These are phyloP conservation scores for Sebastes hubbsi DNA, from an alignment of 2,797 vertebrate species.

Conservation along the genomic window DNA sequence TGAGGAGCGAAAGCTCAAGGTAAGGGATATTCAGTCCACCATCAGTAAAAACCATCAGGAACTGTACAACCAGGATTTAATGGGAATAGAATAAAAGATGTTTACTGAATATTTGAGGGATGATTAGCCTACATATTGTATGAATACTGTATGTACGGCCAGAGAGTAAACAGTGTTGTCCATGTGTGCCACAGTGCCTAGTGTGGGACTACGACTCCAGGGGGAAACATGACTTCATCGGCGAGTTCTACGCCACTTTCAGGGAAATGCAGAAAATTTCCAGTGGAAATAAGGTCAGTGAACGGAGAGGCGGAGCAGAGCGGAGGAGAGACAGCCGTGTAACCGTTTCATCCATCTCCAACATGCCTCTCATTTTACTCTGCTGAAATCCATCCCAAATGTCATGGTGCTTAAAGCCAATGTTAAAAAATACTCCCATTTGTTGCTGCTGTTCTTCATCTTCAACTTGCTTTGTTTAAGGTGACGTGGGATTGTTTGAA, in stretches of 20 bases:
- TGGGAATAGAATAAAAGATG: neutral
- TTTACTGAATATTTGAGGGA: neutral
- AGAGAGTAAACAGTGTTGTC: conserved; percentile 29
- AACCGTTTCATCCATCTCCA: conserved; percentile 50
- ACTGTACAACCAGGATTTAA: neutral
- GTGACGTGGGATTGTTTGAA: conserved; percentile 97
- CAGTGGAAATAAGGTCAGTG: conserved; percentile 88
- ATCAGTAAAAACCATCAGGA: neutral
- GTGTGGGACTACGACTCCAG: conserved; percentile 97
- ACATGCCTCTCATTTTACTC: conserved; percentile 33
- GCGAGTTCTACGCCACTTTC: conserved; percentile 94
- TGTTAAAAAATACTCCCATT: conserved; percentile 10
- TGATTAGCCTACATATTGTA: neutral
- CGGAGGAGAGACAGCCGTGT: conserved; percentile 31
- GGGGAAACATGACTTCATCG: conserved; percentile 97
- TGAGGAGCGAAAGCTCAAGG: conserved; percentile 93
- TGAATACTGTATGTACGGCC: neutral
- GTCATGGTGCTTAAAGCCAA: conserved; percentile 1
- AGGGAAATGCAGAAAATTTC: conserved; percentile 93
- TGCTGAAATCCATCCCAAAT: conserved; percentile 39
- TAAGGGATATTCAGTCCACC: conserved; percentile 54
- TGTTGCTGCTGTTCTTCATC: conserved; percentile 28
- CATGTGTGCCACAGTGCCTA: conserved; percentile 83
- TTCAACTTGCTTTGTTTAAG: conserved; percentile 67
- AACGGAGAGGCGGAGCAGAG: conserved; percentile 38